phyloP scores from a whole-genome alignment of 2,113 vertebrate species.

The Macquaria ambigua region DNA sequence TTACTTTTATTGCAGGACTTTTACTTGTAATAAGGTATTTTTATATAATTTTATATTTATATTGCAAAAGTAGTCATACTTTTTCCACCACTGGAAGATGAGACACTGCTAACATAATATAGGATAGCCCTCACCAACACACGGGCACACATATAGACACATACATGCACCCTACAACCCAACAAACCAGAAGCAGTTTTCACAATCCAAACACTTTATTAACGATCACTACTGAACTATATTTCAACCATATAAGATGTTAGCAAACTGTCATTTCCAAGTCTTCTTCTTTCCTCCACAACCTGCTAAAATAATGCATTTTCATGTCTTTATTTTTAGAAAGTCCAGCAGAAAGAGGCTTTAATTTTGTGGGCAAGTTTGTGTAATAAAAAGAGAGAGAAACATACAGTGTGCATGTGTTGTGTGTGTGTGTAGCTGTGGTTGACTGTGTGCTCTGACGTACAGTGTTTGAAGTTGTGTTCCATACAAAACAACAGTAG shows the following conservation, averaged over 20 bases:
- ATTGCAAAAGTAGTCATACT: not conserved
- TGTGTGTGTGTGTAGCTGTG: slow-evolving; percentile 48
- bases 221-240: not conserved
- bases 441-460: slow-evolving; percentile 54
- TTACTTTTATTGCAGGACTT: not conserved
- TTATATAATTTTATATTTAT: not conserved
- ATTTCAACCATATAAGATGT: slow-evolving; percentile 56
- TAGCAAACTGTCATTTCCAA: slow-evolving; percentile 10
- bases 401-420: slow-evolving; percentile 18
- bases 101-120: not conserved
- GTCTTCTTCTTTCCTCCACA: slow-evolving; percentile 27
- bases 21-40: not conserved
- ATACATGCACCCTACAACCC: not conserved
- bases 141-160: not conserved
- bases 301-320: slow-evolving; percentile 57
- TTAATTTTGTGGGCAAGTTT: slow-evolving; percentile 29
- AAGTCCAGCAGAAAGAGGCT: slow-evolving; percentile 31
- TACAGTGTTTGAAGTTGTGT: slow-evolving; percentile 75
- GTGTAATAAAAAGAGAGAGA: slow-evolving; percentile 9
- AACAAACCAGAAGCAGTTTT: not conserved
- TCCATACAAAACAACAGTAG: slow-evolving; percentile 75
- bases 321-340: slow-evolving; percentile 60
- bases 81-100: not conserved
- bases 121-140: not conserved
- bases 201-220: not conserved